phyloP scores from a whole-genome alignment of 2,888 invertebrate genomes.

The Zhuqinia jingwanae region DNA sequence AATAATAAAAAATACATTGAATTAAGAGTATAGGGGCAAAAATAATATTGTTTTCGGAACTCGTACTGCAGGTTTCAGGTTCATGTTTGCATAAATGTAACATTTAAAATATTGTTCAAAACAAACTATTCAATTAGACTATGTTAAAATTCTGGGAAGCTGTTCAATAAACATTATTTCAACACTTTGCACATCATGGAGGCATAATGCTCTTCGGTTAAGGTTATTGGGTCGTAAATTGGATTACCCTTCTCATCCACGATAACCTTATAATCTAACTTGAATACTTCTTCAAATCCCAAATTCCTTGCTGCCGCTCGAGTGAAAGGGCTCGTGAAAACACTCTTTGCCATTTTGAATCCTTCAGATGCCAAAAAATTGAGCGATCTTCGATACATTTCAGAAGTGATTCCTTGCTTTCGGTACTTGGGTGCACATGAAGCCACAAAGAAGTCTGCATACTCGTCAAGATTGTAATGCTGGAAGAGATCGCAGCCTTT shows the following conservation, averaged over 20 bases:
- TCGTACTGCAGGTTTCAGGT: no score
- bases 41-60: no score
- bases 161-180: no score
- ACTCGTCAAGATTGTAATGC: constrained; percentile 55
- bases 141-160: no score
- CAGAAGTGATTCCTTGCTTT: constrained; percentile 53
- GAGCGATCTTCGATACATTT: constrained; percentile 66
- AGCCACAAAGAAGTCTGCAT: constrained; percentile 69
- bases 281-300: constrained; percentile 66
- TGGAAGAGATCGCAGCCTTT: constrained; percentile 56
- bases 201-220: constrained; percentile 60
- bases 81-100: no score
- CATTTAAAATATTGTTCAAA: no score
- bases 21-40: no score
- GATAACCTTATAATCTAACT: constrained; percentile 48
- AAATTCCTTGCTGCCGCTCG: constrained; percentile 53
- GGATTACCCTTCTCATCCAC: constrained; percentile 64
- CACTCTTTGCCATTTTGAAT: constrained; percentile 70
- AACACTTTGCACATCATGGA: constrained; percentile 60
- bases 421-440: constrained; percentile 55
- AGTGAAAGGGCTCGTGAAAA: constrained; percentile 73
- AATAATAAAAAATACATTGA: no score
- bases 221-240: constrained; percentile 18
- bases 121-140: no score
- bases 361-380: constrained; percentile 67